Evolutionary conservation across 2,797 vertebrate genomes (phyloP).

Genomic region (Thamnophis elegans): DNA sequence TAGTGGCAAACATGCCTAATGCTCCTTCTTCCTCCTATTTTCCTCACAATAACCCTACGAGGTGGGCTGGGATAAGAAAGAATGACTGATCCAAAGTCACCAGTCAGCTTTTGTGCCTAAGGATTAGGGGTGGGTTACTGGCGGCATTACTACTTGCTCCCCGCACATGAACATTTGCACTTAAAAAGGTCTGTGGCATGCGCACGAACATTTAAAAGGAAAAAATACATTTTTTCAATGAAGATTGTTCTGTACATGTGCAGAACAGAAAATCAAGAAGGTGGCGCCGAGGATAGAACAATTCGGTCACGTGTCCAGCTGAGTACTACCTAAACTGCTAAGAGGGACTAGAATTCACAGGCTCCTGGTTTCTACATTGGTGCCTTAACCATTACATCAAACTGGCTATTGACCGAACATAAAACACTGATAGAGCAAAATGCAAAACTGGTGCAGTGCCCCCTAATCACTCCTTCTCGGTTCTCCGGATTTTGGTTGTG

Average conservation of each 20-base stretch:
- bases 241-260: no score
- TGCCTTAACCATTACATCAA: neutral
- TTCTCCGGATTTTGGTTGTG: neutral
- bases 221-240: no score
- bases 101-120: neutral
- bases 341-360: neutral
- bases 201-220: no score
- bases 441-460: neutral
- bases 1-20: neutral
- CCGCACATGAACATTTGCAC: no score
- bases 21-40: neutral
- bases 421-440: neutral
- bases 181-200: no score
- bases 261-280: no score
- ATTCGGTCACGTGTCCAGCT: no score
- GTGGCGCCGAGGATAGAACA: no score
- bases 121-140: no score
- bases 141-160: no score
- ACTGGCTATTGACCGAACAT: neutral
- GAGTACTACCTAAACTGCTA: no score
- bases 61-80: neutral
- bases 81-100: neutral
- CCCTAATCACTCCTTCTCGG: neutral
- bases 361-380: no score
- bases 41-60: neutral